Evolutionary conservation across 2,888 invertebrate species (phyloP).

Genomic region (Teleogryllus oceanicus): DNA sequence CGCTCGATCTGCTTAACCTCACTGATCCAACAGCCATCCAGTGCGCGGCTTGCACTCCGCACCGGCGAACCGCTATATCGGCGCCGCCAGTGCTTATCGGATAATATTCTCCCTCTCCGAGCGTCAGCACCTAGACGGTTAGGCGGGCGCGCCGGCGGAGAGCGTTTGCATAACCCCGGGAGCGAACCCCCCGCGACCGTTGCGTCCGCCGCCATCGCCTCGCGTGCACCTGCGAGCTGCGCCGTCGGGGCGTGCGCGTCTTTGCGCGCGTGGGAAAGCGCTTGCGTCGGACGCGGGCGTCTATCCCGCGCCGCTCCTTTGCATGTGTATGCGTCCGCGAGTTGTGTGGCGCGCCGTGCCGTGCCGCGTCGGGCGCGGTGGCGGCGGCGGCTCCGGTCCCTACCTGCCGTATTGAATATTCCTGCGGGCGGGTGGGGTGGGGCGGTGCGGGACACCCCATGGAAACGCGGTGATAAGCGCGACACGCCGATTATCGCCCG

Average conservation of each 20-base stretch:
- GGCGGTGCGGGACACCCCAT: background rate
- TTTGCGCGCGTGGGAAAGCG: background rate
- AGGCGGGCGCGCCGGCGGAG: too few species aligned
- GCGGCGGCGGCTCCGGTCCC: background rate
- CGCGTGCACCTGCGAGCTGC: too few species aligned
- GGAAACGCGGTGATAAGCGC: background rate
- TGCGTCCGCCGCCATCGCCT: too few species aligned
- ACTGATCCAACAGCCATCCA: too few species aligned
- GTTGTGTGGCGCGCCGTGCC: background rate
- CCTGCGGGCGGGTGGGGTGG: background rate
- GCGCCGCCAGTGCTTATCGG: too few species aligned
- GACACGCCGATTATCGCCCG: background rate
- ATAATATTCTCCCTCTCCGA: too few species aligned
- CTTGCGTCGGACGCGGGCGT: background rate
- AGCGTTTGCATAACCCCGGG: too few species aligned
- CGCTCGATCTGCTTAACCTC: too few species aligned
- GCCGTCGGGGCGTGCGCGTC: background rate
- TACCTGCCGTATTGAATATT: slow-evolving; percentile 2
- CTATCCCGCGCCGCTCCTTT: background rate
- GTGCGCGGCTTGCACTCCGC: too few species aligned
- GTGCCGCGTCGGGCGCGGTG: background rate
- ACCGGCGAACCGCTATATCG: too few species aligned
- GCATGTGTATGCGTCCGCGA: background rate
- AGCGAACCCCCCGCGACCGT: too few species aligned
- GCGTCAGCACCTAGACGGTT: too few species aligned